Conservation (phyloP, 1,140 invertebrate species). For the Drosophila sp. region DNA sequence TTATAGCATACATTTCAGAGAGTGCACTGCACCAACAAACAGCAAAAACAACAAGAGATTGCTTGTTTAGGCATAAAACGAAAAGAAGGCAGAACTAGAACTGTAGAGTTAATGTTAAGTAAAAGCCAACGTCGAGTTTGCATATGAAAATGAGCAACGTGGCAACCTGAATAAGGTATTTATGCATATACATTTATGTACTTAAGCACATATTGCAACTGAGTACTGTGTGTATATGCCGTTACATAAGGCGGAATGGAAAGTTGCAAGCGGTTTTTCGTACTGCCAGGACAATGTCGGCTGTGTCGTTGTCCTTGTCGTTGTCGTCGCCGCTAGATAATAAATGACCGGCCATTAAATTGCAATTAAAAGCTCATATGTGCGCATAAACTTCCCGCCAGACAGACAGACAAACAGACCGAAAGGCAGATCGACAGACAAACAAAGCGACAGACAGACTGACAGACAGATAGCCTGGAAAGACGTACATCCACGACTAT, state of each 20-base stretch:
- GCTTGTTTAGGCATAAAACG: constrained; percentile 9
- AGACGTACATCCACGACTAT: constrained; percentile 23
- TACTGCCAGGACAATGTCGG: constrained; percentile 47
- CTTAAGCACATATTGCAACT: constrained; percentile 8
- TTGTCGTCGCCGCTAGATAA: constrained; percentile 78
- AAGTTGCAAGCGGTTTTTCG: constrained; percentile 52
- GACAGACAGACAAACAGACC: constrained; percentile 17
- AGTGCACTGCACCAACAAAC: constrained; percentile 1
- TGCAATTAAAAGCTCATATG: constrained; percentile 84
- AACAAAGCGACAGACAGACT: constrained; percentile 6
- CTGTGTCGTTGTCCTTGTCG: constrained; percentile 46
- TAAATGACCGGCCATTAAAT: constrained; percentile 84
- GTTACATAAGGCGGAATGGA: constrained; percentile 55
- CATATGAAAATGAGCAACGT: constrained; percentile 14
- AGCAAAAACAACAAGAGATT: constrained; percentile 9
- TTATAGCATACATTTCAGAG: constrained; percentile 13
- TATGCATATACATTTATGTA: constrained; percentile 16
- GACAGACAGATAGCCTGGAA: constrained; percentile 11
- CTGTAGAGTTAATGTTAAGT: constrained; percentile 6
- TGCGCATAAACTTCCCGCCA: constrained; percentile 78
- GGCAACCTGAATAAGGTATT: background rate
- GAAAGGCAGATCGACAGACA: constrained; percentile 41
- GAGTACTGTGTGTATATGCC: constrained; percentile 3
- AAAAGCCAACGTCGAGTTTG: background rate
- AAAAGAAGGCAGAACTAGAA: constrained; percentile 15